Conservation (phyloP, 2,113 vertebrate species). For the Trematocara unimaculatum region DNA sequence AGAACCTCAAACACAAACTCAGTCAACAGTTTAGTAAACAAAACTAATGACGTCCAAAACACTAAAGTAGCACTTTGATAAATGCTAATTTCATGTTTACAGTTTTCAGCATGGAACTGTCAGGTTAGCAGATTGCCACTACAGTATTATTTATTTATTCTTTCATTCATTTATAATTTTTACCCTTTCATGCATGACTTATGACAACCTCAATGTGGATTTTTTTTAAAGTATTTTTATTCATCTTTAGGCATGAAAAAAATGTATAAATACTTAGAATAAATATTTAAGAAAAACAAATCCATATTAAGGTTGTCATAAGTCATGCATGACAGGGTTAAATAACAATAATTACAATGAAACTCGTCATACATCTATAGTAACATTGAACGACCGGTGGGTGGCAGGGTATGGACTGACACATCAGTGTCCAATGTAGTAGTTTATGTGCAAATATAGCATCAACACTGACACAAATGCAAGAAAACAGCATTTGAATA, state of each 20-base stretch:
- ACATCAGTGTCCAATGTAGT: neutral
- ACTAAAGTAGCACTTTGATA: neutral
- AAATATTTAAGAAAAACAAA: neutral
- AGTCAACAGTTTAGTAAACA: neutral
- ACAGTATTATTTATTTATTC: neutral
- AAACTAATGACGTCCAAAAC: neutral
- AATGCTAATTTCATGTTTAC: neutral
- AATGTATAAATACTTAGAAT: neutral
- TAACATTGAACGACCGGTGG: neutral
- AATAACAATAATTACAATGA: neutral
- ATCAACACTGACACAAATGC: neutral
- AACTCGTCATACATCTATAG: accelerated
- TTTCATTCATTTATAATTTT: neutral
- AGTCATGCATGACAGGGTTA: neutral
- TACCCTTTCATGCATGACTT: neutral
- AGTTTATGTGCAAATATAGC: neutral
- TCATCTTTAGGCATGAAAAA: neutral
- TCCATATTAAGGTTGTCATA: neutral
- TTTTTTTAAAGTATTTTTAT: accelerated
- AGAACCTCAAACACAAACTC: neutral
- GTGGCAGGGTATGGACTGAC: neutral
- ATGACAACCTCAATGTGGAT: neutral
- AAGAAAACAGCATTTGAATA: neutral
- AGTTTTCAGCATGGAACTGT: neutral
- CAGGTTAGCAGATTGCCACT: accelerated